Evolutionary conservation across 2,113 vertebrate genomes (phyloP).

Genomic region (Vulpes vulpes): DNA sequence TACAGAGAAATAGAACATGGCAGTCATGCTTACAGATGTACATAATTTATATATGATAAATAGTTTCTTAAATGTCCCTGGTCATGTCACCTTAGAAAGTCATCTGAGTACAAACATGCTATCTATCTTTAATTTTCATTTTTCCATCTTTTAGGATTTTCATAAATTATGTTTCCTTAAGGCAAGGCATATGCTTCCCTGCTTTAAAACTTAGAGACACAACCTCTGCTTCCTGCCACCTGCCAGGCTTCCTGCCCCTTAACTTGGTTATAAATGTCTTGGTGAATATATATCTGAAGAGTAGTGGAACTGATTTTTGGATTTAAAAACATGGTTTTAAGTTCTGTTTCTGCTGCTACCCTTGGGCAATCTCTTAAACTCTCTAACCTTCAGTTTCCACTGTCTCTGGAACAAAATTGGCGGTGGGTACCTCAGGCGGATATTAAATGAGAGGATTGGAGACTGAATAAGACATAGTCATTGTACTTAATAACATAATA

Average conservation of each 20-base stretch:
- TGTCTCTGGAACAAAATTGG: background rate
- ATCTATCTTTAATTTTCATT: background rate
- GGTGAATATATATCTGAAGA: background rate
- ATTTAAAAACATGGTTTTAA: background rate
- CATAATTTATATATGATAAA: background rate
- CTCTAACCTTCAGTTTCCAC: background rate
- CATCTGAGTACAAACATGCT: background rate
- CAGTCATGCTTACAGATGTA: background rate
- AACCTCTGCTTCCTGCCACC: background rate
- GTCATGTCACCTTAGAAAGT: background rate
- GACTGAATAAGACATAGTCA: background rate
- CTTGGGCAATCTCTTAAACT: background rate
- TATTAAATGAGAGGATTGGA: constrained; percentile 35
- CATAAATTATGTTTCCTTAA: background rate
- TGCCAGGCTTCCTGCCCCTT: background rate
- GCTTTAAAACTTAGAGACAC: background rate
- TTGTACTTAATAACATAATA: background rate
- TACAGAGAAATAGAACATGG: background rate
- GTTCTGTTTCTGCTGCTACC: background rate
- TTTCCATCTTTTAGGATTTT: background rate
- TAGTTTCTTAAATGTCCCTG: background rate
- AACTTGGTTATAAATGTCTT: background rate
- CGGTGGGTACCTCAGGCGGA: background rate
- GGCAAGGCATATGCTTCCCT: background rate
- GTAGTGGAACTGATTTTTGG: background rate